Percentiles rank a stretch among this genome's conserved stretches.
Evolutionary conservation across 2,797 vertebrate genomes (phyloP).

Genomic region (Sitta carolinensis): DNA sequence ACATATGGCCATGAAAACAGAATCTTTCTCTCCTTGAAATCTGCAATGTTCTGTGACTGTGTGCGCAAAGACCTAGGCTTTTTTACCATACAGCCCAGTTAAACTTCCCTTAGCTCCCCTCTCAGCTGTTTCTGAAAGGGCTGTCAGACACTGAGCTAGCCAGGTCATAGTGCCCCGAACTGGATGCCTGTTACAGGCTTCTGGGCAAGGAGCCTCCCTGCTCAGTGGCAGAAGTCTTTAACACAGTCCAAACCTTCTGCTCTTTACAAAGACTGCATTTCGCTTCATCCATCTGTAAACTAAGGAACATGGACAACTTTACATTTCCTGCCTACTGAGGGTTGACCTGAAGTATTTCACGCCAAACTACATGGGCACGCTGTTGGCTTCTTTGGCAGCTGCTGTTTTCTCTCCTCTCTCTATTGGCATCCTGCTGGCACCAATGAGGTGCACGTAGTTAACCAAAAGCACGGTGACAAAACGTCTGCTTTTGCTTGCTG

Average conservation of each 20-base stretch:
- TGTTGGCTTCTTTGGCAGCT: not conserved
- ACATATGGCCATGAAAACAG: not conserved
- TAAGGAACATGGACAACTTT: not conserved
- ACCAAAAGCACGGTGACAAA: not conserved
- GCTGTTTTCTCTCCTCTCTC: not conserved
- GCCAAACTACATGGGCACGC: fast-evolving
- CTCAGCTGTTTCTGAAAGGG: not conserved
- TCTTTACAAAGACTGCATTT: not conserved
- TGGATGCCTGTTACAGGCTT: fast-evolving
- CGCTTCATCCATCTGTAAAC: not conserved
- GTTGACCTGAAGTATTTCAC: not conserved
- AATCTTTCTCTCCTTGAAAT: not conserved
- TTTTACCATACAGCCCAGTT: not conserved
- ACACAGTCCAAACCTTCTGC: not conserved
- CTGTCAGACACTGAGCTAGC: not conserved
- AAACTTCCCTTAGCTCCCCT: not conserved
- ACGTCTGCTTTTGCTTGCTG: not conserved
- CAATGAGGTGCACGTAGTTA: not conserved
- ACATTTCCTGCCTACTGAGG: not conserved
- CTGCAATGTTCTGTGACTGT: not conserved
- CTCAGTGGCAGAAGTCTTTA: not conserved
- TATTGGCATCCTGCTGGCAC: not conserved
- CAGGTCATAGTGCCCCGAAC: fast-evolving
- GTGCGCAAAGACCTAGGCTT: not conserved
- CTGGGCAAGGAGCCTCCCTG: not conserved